Evolutionary conservation across 2,113 vertebrate species (phyloP).

Genomic region (Sphyrna mokarran): DNA sequence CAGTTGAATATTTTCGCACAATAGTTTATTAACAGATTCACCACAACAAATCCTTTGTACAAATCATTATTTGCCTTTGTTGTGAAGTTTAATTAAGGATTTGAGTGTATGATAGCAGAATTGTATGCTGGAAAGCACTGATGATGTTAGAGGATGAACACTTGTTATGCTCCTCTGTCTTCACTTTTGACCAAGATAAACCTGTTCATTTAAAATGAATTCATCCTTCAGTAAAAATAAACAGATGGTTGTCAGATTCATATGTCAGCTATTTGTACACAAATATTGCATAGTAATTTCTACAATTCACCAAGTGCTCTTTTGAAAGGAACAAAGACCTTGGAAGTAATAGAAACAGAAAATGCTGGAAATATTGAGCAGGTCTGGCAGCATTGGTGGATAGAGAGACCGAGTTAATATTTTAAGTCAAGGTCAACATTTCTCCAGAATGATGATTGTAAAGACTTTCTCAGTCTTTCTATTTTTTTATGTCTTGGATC

Average conservation of each 20-base stretch:
- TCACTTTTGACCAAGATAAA: not conserved
- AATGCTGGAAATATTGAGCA: too few relatives aligned
- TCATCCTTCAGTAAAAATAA: not conserved
- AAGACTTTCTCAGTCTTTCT: not conserved
- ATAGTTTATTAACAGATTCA: not conserved
- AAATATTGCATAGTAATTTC: not conserved
- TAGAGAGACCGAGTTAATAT: too few relatives aligned
- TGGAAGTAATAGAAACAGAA: too few relatives aligned
- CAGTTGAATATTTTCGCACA: not conserved
- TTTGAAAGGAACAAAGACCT: not conserved
- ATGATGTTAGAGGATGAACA: not conserved
- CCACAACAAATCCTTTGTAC: not conserved
- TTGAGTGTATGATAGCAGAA: not conserved
- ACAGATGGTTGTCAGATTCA: not conserved
- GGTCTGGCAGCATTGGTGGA: too few relatives aligned
- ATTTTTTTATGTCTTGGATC: not conserved
- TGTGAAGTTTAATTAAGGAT: not conserved
- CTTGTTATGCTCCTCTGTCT: not conserved
- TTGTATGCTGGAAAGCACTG: not conserved
- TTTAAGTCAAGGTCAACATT: too few relatives aligned
- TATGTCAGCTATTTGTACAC: not conserved
- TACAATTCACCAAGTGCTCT: not conserved
- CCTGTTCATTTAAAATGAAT: not conserved
- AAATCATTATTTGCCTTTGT: not conserved
- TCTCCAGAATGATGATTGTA: not conserved